A percentile compares a stretch with the other conserved stretches of the same genome.
Evolutionary conservation across 2,797 vertebrate species (phyloP).

Genomic region (Rhodeus uyekii): DNA sequence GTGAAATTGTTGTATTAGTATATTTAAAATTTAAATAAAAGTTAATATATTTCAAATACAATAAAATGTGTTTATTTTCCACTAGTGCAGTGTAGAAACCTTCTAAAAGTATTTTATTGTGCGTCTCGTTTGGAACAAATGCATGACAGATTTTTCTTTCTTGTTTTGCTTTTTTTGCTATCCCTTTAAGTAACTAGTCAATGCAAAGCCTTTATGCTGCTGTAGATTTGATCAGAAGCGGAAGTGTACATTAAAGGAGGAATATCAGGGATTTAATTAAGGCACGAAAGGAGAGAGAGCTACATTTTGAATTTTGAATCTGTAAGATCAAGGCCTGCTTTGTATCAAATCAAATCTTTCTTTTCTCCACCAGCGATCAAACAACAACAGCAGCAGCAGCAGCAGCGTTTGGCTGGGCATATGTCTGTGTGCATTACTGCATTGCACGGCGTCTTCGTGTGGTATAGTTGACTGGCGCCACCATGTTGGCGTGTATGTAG

Average conservation of each 20-base stretch:
- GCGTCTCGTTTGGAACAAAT: too few species aligned
- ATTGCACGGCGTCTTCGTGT: slow-evolving; percentile 77
- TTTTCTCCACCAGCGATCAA: slow-evolving; percentile 58
- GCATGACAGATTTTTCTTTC: too few species aligned
- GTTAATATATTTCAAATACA: too few species aligned
- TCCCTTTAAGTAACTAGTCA: neutral
- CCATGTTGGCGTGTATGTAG: slow-evolving; percentile 71
- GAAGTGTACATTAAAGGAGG: neutral
- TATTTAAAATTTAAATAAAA: too few species aligned
- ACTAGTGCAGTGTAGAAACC: too few species aligned
- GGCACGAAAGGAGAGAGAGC: slow-evolving; percentile 7
- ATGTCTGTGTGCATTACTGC: slow-evolving; percentile 81
- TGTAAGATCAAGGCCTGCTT: slow-evolving; percentile 21
- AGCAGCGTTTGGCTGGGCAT: slow-evolving; percentile 75
- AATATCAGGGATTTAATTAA: neutral
- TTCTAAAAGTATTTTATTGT: too few species aligned
- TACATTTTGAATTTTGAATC: slow-evolving; percentile 50
- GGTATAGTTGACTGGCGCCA: slow-evolving; percentile 82
- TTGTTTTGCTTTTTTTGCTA: neutral
- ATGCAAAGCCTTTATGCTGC: neutral
- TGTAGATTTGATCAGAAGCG: neutral
- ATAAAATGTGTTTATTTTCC: too few species aligned
- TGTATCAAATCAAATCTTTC: slow-evolving; percentile 29
- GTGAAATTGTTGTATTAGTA: too few species aligned
- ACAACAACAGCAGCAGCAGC: slow-evolving; percentile 35